phyloP scores from a whole-genome alignment of 2,797 vertebrate species.

The Helarctos malayanus region DNA sequence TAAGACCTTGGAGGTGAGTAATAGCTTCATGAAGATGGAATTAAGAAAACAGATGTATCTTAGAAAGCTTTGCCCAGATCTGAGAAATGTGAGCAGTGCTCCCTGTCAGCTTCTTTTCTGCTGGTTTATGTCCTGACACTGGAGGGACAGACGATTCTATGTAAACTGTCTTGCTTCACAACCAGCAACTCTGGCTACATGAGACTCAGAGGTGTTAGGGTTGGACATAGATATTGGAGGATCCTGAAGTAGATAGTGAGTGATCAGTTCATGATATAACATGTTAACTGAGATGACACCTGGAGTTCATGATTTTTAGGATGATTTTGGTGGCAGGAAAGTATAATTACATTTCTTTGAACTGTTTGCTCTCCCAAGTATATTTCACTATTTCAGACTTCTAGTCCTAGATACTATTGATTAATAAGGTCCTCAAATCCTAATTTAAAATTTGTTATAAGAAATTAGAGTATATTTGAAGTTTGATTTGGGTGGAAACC shows the following conservation, averaged over 20 bases:
- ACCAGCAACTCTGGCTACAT: background rate
- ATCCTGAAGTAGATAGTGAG: background rate
- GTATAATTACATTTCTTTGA: background rate
- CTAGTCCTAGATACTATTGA: background rate
- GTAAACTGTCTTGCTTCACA: background rate
- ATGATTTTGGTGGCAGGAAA: background rate
- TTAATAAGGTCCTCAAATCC: background rate
- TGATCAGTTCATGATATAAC: background rate
- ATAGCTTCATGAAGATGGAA: constrained; percentile 67
- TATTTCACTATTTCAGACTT: background rate
- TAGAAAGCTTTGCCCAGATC: constrained; percentile 66
- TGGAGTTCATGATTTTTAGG: background rate
- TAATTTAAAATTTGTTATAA: background rate
- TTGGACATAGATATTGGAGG: background rate
- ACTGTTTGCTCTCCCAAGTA: background rate
- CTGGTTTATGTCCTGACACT: background rate
- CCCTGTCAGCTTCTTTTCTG: background rate
- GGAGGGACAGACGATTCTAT: background rate
- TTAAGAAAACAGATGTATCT: constrained; percentile 76
- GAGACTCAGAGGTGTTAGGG: background rate
- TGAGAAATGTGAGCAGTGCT: constrained; percentile 28
- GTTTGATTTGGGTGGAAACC: background rate
- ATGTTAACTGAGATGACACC: background rate
- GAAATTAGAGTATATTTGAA: background rate
- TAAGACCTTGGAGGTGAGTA: constrained; percentile 61